Evolutionary conservation across 2,888 invertebrate species (phyloP).

Genomic region (Sphecodes monilicornis): DNA sequence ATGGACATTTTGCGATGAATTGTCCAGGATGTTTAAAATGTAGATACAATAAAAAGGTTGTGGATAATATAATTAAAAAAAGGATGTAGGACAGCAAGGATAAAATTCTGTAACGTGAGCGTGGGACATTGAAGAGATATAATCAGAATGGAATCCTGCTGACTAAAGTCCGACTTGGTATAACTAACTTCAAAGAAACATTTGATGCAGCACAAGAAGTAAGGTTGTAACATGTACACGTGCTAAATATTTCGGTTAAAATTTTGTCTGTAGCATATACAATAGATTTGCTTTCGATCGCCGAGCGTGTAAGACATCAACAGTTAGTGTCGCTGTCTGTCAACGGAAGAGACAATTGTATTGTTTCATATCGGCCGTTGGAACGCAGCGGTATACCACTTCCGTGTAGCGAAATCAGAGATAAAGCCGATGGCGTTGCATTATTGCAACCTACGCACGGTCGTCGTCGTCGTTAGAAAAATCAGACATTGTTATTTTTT

Average conservation of each 20-base stretch:
- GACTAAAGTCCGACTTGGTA: background rate
- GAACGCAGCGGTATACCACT: slow-evolving; percentile 57
- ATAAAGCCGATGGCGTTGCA: slow-evolving; percentile 58
- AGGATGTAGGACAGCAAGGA: too few relatives aligned
- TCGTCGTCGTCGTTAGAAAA: slow-evolving; percentile 30
- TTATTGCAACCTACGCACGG: slow-evolving; percentile 42
- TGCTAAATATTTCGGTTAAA: background rate
- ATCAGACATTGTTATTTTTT: slow-evolving; percentile 17
- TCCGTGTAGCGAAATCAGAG: slow-evolving; percentile 57
- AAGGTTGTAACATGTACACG: background rate
- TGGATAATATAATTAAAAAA: too few relatives aligned
- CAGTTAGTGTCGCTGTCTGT: slow-evolving; percentile 24
- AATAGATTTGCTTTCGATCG: background rate
- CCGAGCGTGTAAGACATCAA: background rate
- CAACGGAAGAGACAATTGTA: slow-evolving; percentile 41
- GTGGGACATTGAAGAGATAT: background rate
- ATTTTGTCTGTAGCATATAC: background rate
- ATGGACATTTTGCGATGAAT: too few relatives aligned
- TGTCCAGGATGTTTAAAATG: too few relatives aligned
- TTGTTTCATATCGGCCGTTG: slow-evolving; percentile 47
- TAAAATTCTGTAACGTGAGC: background rate
- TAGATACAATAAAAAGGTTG: too few relatives aligned
- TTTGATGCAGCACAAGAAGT: background rate
- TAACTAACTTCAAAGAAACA: background rate
- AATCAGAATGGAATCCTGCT: slow-evolving; percentile 2